Base-by-base conservation (phyloP, 2,888 invertebrate species). In the Incurvaria masculella region DNA sequence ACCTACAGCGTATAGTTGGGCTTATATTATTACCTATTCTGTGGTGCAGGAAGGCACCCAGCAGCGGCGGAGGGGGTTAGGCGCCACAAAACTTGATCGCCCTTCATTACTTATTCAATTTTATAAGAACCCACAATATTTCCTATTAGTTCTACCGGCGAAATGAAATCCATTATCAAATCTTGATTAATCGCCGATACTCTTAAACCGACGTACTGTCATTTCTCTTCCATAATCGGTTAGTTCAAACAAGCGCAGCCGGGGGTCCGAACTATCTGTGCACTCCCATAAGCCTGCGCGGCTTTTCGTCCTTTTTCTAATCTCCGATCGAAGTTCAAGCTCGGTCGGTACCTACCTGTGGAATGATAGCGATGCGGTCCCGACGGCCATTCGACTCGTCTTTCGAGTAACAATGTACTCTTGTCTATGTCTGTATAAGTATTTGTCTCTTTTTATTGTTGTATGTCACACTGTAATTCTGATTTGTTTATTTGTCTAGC, bases 161-260 rank as follows among this genome's bases (percentile, higher is more conserved):
- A 55, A 64, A 63, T 62, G 66, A 62, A 69, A 78, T 78, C 71
- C 73, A 76, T 76, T 74, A 74, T 73, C 71, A 57, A 73, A 74
- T 71, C 65, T 65, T 74, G 73, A 78, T 67, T 70, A 71, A 78
- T 76, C 64, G 69, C 64, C 61, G 66, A 63, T 63, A 63, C 67
- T 61, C 67, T 69, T 71, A 69, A 69, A 68, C 61, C 64, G 73
- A 74, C 72, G 66, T 69, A 60, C 68, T 76, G 76, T 76, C 76
- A 76, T 78, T 78, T 75, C 75, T 78, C 76, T 72, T 73, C 66
- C 68, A 66, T 72, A 73, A 74, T 74, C 74, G 75, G 76, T 75
- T 72, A 74, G 65, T 74, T 72, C 66, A 72, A 72, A 71, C 69
- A 68, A 66, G 61, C 71, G 54, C 76, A 64, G 62, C 69, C 72